phyloP scores from a whole-genome alignment of 2,113 vertebrate species.

The Prietella phreatophila region DNA sequence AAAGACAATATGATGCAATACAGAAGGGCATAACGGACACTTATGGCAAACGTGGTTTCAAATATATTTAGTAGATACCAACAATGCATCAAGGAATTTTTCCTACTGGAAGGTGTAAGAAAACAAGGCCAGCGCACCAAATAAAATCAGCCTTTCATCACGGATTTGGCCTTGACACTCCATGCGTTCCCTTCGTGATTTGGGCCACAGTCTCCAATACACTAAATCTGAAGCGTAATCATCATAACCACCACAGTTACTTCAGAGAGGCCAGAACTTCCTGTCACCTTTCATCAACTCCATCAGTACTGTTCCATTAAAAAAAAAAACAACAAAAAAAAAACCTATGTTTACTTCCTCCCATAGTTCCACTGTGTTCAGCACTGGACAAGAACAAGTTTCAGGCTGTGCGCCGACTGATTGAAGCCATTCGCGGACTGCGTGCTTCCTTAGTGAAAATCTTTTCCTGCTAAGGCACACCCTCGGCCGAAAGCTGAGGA shows the following conservation, averaged over 20 bases:
- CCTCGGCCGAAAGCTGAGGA: neutral
- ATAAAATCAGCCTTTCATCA: slow-evolving; percentile 18
- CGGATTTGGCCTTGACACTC: slow-evolving; percentile 10
- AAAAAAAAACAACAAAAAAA: slow-evolving; percentile 29
- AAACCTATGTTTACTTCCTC: slow-evolving; percentile 38
- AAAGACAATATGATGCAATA: neutral
- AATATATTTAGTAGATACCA: neutral
- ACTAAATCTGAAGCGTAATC: slow-evolving; percentile 52
- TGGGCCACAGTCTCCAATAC: slow-evolving; percentile 41
- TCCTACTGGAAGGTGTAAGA: slow-evolving; percentile 13
- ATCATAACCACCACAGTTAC: slow-evolving; percentile 53
- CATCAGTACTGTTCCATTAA: slow-evolving; percentile 52
- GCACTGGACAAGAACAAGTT: slow-evolving; percentile 56
- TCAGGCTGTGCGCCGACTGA: slow-evolving; percentile 39
- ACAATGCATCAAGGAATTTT: neutral
- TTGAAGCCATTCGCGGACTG: slow-evolving; percentile 14
- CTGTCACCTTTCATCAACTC: slow-evolving; percentile 60
- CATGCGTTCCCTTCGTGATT: slow-evolving; percentile 17
- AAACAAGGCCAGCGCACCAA: neutral
- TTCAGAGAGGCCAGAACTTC: slow-evolving; percentile 43
- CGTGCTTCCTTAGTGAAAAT: slow-evolving; percentile 16
- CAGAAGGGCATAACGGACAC: neutral
- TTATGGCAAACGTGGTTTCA: neutral
- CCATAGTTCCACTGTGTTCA: slow-evolving; percentile 52
- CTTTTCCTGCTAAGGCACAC: slow-evolving; percentile 16